Conservation (phyloP, 64 coral and sea anemone species). For the Stylophora pistillata region DNA sequence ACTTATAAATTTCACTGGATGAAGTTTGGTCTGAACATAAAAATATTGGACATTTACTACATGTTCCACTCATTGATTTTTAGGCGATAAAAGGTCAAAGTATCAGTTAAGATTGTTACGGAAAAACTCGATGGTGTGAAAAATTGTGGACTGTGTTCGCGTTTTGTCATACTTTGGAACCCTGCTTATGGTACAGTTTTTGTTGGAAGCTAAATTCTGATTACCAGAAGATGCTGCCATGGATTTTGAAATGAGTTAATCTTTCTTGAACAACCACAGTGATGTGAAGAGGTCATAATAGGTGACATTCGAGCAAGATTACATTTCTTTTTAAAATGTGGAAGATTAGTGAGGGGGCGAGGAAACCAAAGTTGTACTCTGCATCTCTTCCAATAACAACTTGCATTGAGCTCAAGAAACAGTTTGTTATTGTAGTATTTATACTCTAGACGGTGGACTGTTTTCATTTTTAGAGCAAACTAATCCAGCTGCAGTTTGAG, state of each 20-base stretch:
- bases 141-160: neutral
- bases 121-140: neutral
- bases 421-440: neutral
- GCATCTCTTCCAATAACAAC: too few species aligned
- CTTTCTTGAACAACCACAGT: too few species aligned
- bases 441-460: neutral
- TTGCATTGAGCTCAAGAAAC: neutral
- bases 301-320: too few species aligned
- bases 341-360: too few species aligned
- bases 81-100: neutral
- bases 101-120: neutral
- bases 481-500: neutral
- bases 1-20: neutral
- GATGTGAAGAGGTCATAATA: too few species aligned
- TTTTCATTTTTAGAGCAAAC: conserved; percentile 32
- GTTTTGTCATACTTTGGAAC: neutral
- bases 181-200: neutral
- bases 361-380: too few species aligned
- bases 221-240: too few species aligned
- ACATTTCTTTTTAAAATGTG: too few species aligned
- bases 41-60: conserved; percentile 5
- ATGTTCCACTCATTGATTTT: too few species aligned
- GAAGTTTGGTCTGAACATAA: neutral
- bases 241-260: too few species aligned
- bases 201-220: too few species aligned